phyloP scores from a whole-genome alignment of 2,113 vertebrate species.

The Ameiurus melas region DNA sequence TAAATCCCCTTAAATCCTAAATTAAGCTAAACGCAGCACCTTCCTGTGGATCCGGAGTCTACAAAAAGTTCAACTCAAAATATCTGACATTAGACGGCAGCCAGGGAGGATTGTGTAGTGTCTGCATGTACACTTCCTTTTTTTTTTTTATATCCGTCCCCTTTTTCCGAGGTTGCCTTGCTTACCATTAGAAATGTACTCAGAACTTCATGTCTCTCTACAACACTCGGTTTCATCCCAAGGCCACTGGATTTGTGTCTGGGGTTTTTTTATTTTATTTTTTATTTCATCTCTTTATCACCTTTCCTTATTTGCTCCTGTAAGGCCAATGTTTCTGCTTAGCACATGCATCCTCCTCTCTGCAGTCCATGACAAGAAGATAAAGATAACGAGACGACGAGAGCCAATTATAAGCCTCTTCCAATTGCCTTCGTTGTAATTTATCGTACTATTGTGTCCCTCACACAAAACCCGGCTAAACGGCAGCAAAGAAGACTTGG shows the following conservation, averaged over 20 bases:
- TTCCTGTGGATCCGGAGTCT: neutral
- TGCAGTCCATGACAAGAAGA: neutral
- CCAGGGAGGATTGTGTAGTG: neutral
- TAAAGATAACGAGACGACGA: neutral
- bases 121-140: neutral
- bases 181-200: neutral
- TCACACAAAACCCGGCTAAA: slow-evolving; percentile 47
- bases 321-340: neutral
- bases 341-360: neutral
- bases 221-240: neutral
- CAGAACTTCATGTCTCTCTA: neutral
- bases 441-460: slow-evolving; percentile 32
- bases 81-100: slow-evolving; percentile 17
- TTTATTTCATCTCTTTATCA: neutral
- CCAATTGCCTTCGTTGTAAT: slow-evolving; percentile 37
- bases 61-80: slow-evolving; percentile 13
- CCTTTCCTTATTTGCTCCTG: neutral
- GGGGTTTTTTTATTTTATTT: neutral
- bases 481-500: neutral
- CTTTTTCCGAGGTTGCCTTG: neutral
- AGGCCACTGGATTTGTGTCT: neutral
- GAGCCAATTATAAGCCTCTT: neutral
- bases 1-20: slow-evolving; percentile 28
- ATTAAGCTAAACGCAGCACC: neutral
- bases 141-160: neutral